A percentile compares a stretch with the other conserved stretches of the same genome.
phyloP scores from a whole-genome alignment of 2,797 vertebrate species.

The Todus mexicanus region DNA sequence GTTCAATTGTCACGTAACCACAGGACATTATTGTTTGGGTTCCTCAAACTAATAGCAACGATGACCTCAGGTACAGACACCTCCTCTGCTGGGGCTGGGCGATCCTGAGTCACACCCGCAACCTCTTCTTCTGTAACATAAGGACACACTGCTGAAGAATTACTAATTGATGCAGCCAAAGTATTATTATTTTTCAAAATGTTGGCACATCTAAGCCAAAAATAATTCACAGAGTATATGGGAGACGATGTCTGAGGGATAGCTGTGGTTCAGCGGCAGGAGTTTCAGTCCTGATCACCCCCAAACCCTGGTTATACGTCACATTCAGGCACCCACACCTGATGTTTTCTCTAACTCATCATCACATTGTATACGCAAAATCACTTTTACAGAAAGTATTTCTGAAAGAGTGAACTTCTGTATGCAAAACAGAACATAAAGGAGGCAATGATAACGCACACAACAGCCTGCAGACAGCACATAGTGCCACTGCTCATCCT shows the following conservation, averaged over 20 bases:
- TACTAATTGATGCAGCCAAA: background rate
- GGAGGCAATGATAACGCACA: background rate
- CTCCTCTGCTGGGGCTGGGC: background rate
- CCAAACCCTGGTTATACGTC: background rate
- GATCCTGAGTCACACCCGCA: rapidly evolving
- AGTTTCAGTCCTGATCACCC: background rate
- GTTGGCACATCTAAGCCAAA: background rate
- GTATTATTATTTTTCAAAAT: background rate
- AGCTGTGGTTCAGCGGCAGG: background rate
- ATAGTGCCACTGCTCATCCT: background rate
- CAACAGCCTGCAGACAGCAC: background rate
- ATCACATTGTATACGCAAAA: rapidly evolving
- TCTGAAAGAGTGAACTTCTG: background rate
- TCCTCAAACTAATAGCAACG: rapidly evolving
- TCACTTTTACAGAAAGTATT: background rate
- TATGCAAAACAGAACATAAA: background rate
- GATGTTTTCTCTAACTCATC: background rate
- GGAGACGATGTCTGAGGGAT: background rate
- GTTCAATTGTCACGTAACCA: background rate
- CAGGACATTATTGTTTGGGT: background rate
- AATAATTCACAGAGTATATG: background rate
- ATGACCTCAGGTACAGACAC: background rate
- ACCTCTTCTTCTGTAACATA: background rate
- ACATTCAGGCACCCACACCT: background rate
- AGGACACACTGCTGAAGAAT: background rate